Evolutionary conservation across 2,113 vertebrate species (phyloP).

Genomic region (Carlito syrichta): DNA sequence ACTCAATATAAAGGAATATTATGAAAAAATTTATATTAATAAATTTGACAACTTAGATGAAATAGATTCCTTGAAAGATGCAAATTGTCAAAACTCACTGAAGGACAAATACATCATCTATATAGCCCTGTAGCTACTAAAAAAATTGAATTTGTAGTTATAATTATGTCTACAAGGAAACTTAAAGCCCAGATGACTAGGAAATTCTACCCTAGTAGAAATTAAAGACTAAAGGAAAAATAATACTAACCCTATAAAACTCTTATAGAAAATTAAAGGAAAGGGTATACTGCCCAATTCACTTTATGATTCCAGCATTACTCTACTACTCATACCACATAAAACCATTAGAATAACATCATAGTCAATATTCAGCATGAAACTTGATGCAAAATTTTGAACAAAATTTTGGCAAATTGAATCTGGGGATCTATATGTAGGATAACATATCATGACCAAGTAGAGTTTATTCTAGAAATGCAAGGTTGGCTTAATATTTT

Average conservation of each 20-base stretch:
- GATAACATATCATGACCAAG: not conserved
- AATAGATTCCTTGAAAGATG: not conserved
- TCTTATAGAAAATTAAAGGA: not conserved
- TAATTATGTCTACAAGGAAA: not conserved
- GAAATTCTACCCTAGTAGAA: not conserved
- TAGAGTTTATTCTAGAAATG: not conserved
- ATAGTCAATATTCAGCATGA: not conserved
- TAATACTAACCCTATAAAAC: not conserved
- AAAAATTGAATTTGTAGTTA: not conserved
- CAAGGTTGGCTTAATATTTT: not conserved
- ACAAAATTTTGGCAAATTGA: not conserved
- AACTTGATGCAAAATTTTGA: not conserved
- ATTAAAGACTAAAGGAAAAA: constrained; percentile 18
- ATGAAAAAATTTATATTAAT: not conserved
- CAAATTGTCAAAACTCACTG: not conserved
- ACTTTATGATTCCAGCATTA: not conserved
- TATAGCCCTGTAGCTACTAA: not conserved
- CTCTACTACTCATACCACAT: not conserved
- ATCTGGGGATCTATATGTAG: constrained; percentile 1
- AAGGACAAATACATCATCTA: not conserved
- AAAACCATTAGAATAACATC: not conserved
- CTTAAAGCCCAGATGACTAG: not conserved
- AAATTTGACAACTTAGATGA: not conserved
- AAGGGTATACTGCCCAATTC: not conserved
- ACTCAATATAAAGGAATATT: not conserved